Evolutionary conservation across 2,797 vertebrate species (phyloP), one percentile per base, ranked within the genome.

Genomic region (Mormyrus hasselquistii): DNA sequence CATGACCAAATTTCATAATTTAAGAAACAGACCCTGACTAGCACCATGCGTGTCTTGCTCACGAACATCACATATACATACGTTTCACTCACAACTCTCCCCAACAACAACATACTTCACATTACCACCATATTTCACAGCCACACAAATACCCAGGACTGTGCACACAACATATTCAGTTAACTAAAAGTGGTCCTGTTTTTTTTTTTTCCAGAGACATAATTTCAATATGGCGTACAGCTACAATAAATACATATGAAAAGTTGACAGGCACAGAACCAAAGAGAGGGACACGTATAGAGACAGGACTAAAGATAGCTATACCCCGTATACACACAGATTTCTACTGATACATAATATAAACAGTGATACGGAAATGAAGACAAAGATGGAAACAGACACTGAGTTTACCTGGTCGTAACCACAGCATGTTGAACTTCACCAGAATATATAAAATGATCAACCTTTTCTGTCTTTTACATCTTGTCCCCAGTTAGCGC

Each of bases 381-480:
- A 88, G 41, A 92, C 41, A 90, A 65, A 90, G 90, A 93, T 25
- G 91, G 79, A 91, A 82, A 93, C 91, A 90, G 86, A 92, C 90
- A 93, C 29, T 16, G 59, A 76, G 8, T 29, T 93, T 97, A 97
- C 96, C 96, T 97, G 96, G 93, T 82, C 95, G 96, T 91, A 97
- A 94, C 96, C 96, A 97, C 94, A 97, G 95, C 96, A 97, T 97
- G 94, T 90, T 94, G 94, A 94, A 34, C 91, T 93, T 93, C 92
- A 95, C 93, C 85, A 93, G 90, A 95, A 94, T 92, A 95, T 90
- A 92, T 93, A 94, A 92, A 92, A 53, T 9, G 85, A 49, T 85
- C 91, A 93, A 92, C 92, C 93, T 92, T 92, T 92, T 94, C 92
- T 92, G 92, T 93, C 94, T 92, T 92, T 95, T 86, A 95, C 94